Evolutionary conservation across 2,797 vertebrate species (phyloP), one percentile per base, ranked within the genome.

Genomic region (Chloroceryle amazona): DNA sequence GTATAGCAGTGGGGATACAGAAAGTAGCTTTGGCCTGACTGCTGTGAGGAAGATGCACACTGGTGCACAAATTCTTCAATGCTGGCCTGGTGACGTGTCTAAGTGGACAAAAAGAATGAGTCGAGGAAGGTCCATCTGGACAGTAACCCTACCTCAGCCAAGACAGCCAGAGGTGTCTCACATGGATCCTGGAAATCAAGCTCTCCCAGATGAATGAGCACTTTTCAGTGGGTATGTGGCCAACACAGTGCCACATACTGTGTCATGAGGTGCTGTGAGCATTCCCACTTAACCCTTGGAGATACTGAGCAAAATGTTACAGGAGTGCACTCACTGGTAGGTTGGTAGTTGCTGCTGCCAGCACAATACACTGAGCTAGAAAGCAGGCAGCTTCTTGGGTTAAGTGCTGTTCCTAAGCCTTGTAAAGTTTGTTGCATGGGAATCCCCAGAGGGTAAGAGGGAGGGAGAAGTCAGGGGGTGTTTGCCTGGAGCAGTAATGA

Each of bases 391-490:
- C 94, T 91, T 82, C 74, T 80, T 23, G 81, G 31, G 33, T 22
- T 76, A n/a, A 91, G 28, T 11, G 67, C 78, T 89, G 66, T 25
- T 81, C 86, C 29, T 16, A 65, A 93, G 67, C 71, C 91, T 79
- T 82, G 51, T 62, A 39, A 89, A 93, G 70, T 80, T 67, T 33
- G 66, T 93, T 89, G 83, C 79, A 54, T 58, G 90, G 92, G 90
- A 97, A 90, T 95, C 84, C 94, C 94, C 76, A 65, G 87, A 86
- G 96, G 86, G 67, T n/a, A 68, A 29, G 70, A 89, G 78, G 83
- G 88, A 88, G 91, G 93, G 79, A 76, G 85, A 76, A 80, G 29
- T 3, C 3, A 20, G 11, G 18, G 57, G 54, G 81, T 86, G 87
- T 81, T 96, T 93, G 90, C 94, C 83, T 82, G 81, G 81, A 92